Evolutionary conservation across 2,888 invertebrate species (phyloP), one percentile per base, ranked within the genome.

Genomic region (Apoda limacodes): DNA sequence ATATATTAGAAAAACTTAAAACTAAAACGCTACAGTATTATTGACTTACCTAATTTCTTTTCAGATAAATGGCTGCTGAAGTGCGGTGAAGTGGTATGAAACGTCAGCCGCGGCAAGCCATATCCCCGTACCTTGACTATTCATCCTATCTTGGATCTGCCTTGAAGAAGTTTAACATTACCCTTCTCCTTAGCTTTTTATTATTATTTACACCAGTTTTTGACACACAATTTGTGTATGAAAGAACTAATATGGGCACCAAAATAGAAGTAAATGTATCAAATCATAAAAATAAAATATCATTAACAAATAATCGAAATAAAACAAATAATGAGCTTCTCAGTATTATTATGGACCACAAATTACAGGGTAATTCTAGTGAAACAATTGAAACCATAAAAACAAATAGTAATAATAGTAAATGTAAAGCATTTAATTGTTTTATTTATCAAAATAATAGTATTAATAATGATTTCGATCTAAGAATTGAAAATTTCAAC

Each of bases 141-240:
- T 65, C 59, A 63, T 45, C 72, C 70, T 63, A 66, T 51, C 62
- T 53, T 55, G 71, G 57, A 45, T 48, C 59, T 42, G 52, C 52
- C 64, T 66, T 64, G 39, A 66, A 55, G 34, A 50, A 54, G 50
- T 40, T 64, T 50, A 47, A 51, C 40, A 34, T 46, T 33, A 15
- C 60, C 55, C 54, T 68, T 14, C 41, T 52, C 52, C 47, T 66
- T 11, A 30, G 42, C 40, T 24, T 51, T 28, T 46, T 60, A 38
- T 47, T 61, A 32, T 40, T 64, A 13, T 36, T 62, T 25, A 38
- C 61, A 33, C 62, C 71, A 13, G 45, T 54, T 28, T 52, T 50
- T 24, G 52, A 52, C 28, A 51, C 61, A 37, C 67, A 69, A 63
- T 74, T 72, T 64, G 48, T 50, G 34, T 28, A 43, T 13, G 35